Evolutionary conservation across 2,888 invertebrate species (phyloP).

Genomic region (Sthenelais limicola): DNA sequence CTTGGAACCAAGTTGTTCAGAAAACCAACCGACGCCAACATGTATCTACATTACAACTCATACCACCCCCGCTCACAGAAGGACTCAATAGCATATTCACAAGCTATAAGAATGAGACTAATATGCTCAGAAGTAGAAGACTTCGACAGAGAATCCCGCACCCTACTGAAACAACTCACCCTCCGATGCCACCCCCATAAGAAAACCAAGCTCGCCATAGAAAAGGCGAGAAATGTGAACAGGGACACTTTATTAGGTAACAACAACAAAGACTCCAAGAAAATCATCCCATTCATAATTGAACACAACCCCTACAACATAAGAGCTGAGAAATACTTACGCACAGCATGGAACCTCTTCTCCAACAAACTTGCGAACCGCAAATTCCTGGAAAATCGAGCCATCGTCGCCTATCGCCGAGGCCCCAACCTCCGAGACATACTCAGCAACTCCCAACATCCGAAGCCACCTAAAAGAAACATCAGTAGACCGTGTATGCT

Average conservation of each 20-base stretch:
- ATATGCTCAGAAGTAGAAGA: constrained; percentile 1
- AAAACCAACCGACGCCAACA: constrained; percentile 24
- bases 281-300: not conserved
- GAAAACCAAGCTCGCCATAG: not conserved
- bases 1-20: constrained; percentile 8
- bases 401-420: not conserved
- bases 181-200: constrained; percentile 13
- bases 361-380: not conserved
- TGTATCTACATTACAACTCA: constrained; percentile 11
- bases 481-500: not conserved
- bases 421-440: constrained; percentile 5
- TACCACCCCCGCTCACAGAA: constrained; percentile 10
- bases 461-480: not conserved
- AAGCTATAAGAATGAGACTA: not conserved
- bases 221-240: not conserved
- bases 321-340: not conserved
- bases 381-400: not conserved
- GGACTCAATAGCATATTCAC: constrained; percentile 1
- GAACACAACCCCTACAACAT: constrained; percentile 2
- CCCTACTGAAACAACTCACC: not conserved
- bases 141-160: not conserved
- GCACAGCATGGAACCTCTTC: not conserved
- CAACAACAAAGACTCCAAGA: too few species aligned
- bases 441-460: not conserved
- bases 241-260: not conserved